These are phyloP conservation scores for Pristionchus japonicus DNA, from an alignment of 2,888 invertebrate genomes.

Conservation along the genomic window DNA sequence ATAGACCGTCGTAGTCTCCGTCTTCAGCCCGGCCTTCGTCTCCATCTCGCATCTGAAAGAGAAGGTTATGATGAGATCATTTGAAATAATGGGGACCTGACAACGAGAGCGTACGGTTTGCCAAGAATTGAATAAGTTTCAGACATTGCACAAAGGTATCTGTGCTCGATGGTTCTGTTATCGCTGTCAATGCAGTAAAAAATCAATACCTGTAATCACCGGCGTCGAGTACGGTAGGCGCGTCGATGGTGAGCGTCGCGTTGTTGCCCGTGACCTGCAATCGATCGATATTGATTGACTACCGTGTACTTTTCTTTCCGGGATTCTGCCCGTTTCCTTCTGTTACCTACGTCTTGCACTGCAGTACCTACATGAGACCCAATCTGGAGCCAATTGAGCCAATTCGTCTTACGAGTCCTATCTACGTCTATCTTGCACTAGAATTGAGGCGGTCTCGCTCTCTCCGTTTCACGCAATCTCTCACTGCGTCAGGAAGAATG, in stretches of 20 bases:
- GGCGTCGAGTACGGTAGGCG: slow-evolving; percentile 35
- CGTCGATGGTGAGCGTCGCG: slow-evolving; percentile 10
- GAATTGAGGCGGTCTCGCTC: no score
- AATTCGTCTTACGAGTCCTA: neutral
- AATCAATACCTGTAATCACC: slow-evolving; percentile 23
- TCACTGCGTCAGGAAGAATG: no score
- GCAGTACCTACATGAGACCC: neutral
- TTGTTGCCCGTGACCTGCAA: slow-evolving; percentile 39
- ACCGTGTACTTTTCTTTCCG: neutral
- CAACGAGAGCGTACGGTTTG: neutral
- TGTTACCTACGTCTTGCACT: neutral
- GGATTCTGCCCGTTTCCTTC: neutral
- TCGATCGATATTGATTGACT: neutral
- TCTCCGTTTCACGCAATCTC: no score
- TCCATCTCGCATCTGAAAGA: slow-evolving; percentile 24
- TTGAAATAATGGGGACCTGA: neutral
- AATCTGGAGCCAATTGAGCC: neutral
- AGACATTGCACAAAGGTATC: neutral
- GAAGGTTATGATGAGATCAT: neutral
- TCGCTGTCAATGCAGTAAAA: neutral
- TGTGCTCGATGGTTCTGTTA: neutral
- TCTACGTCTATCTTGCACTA: neutral
- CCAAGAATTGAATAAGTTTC: neutral
- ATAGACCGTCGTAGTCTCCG: slow-evolving; percentile 39
- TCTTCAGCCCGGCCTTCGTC: slow-evolving; percentile 25